These are phyloP conservation scores for Acromyrmex charruanus DNA, from an alignment of 1,140 invertebrate species.

Conservation along the genomic window DNA sequence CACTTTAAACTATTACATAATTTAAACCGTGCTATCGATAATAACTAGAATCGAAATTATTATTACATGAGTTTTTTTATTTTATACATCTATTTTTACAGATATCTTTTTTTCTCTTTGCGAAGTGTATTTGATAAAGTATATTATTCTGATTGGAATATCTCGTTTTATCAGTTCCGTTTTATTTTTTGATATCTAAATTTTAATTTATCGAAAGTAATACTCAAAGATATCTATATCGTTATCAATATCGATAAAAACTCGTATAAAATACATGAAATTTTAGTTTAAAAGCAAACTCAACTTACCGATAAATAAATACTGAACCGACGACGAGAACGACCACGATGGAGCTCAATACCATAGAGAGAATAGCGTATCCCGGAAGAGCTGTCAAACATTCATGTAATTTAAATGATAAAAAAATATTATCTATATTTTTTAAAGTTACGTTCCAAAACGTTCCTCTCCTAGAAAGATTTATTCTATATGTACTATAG, in stretches of 20 bases:
- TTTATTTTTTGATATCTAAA: constrained; percentile 19
- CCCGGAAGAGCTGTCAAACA: constrained; percentile 90
- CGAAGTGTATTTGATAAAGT: neutral
- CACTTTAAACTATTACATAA: neutral
- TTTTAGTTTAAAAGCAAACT: neutral
- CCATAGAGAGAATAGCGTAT: constrained; percentile 95
- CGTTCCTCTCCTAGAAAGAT: no score
- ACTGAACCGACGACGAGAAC: constrained; percentile 92
- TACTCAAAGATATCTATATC: neutral
- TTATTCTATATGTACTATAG: no score
- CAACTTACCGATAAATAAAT: constrained; percentile 89
- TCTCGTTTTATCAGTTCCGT: neutral
- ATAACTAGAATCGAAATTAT: constrained; percentile 24
- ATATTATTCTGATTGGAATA: constrained; percentile 1
- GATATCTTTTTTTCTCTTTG: neutral
- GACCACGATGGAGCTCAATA: constrained; percentile 92
- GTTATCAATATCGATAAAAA: constrained; percentile 9
- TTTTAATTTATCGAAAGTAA: neutral
- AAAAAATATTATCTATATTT: constrained; percentile 11
- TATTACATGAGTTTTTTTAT: constrained; percentile 5
- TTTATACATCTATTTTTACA: neutral
- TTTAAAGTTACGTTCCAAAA: neutral
- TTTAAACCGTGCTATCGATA: neutral
- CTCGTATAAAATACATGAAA: neutral
- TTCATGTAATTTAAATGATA: constrained; percentile 21